Evolutionary conservation across 2,113 vertebrate species (phyloP).

Genomic region (Festucalex cinctus): DNA sequence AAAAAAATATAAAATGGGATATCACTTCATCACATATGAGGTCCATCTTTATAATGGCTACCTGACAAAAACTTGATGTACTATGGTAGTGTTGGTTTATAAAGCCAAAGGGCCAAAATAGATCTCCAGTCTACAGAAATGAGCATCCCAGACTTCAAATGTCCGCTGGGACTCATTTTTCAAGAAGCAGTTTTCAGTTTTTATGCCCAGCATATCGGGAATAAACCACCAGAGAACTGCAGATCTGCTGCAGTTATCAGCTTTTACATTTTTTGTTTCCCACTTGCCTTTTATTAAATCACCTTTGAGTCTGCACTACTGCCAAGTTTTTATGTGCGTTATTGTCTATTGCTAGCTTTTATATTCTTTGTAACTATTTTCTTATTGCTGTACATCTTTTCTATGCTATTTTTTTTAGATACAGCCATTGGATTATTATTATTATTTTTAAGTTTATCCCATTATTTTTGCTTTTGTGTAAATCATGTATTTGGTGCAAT

Average conservation of each 20-base stretch:
- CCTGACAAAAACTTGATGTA: neutral
- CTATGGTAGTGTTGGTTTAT: neutral
- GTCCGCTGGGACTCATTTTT: neutral
- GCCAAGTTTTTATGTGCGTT: conserved; percentile 1
- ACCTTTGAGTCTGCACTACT: conserved; percentile 7
- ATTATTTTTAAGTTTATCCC: neutral
- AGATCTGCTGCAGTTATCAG: conserved; percentile 1
- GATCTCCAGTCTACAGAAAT: neutral
- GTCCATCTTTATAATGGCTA: neutral
- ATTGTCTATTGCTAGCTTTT: neutral
- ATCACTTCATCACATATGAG: neutral
- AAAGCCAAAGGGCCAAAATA: neutral
- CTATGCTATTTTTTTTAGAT: neutral
- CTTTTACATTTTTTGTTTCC: neutral
- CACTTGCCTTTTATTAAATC: neutral
- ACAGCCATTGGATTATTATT: neutral
- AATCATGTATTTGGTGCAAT: neutral
- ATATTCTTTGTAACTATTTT: neutral
- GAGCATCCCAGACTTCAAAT: neutral
- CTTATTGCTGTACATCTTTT: neutral
- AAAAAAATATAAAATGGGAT: neutral
- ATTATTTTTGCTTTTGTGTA: neutral
- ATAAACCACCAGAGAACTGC: neutral
- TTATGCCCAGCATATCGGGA: neutral
- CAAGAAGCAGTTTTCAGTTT: neutral